Evolutionary conservation across 2,888 invertebrate genomes (phyloP), one percentile per base, ranked within the genome.

Genomic region (Leistus spinibarbis): DNA sequence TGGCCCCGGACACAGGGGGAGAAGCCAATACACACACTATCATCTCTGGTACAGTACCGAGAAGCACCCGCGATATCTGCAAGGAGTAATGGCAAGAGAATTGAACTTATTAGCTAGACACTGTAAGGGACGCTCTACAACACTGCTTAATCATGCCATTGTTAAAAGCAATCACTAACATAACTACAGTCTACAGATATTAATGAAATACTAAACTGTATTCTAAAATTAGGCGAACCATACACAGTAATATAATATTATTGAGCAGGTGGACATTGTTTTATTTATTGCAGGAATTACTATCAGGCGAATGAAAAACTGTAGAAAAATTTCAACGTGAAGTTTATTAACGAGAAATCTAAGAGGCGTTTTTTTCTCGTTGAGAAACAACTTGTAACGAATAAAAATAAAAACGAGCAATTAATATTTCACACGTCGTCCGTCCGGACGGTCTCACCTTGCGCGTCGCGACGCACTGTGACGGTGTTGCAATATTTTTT

Each of bases 361-460:
- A 65, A 71, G 71, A 64, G 71, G 65, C 71, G 71, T 57, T 57
- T 19, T 20, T 19, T 13, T 40, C 13, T 40, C 13, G 13, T n/a
- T n/a, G n/a, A n/a, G n/a, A n/a, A n/a, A n/a, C n/a, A n/a, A n/a
- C n/a, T n/a, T n/a, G 60, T 72, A 40, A 40, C 54, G 40, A 22
- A 64, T 54, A 66, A 20, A 72, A 57, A 27, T 60, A 62, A 56
- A 75, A 75, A 68, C 64, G 67, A 62, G 75, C 69, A 63, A 68
- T 75, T 75, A 75, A 75, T 75, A 75, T 75, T 75, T 75, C 64
- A 75, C 75, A 75, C 75, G 75, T 75, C 68, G 56, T 57, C 66
- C 54, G 65, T 13, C 62, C 3, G 64, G 71, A 65, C 68, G 75
- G 60, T 74, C 54, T 63, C 40, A 69, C 75, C 69, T 75, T 69